Evolutionary conservation across 2,888 invertebrate species (phyloP).

Genomic region (Drosophila anceps): DNA sequence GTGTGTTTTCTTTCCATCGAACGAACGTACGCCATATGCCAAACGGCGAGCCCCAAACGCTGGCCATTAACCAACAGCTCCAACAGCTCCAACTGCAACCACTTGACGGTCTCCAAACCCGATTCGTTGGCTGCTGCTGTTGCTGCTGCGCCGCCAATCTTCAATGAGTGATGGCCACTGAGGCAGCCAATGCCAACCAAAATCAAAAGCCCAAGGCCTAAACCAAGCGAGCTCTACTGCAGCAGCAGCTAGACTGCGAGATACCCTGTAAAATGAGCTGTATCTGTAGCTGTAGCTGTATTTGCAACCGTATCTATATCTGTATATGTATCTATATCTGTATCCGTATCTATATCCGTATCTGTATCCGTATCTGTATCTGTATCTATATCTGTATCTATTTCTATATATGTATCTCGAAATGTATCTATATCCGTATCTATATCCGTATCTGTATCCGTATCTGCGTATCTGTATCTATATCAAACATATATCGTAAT

Average conservation of each 20-base stretch:
- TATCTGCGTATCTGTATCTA: constrained; percentile 5
- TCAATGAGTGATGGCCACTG: constrained; percentile 56
- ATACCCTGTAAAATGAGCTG: constrained; percentile 30
- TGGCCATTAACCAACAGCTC: constrained; percentile 30
- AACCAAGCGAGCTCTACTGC: neutral
- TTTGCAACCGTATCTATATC: constrained; percentile 1
- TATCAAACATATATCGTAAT: neutral
- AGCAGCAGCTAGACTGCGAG: neutral
- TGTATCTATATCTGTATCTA: constrained; percentile 7
- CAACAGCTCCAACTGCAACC: constrained; percentile 52
- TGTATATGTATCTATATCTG: constrained; percentile 5
- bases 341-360: constrained; percentile 8
- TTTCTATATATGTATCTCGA: constrained; percentile 5
- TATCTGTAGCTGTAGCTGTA: neutral
- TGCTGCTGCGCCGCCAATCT: constrained; percentile 74
- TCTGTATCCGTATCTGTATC: constrained; percentile 4
- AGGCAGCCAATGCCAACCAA: constrained; percentile 48
- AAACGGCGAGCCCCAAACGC: constrained; percentile 47
- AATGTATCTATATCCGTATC: constrained; percentile 4
- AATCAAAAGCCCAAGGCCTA: constrained; percentile 25
- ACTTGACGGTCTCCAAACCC: constrained; percentile 25
- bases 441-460: constrained; percentile 1
- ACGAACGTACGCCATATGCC: constrained; percentile 60
- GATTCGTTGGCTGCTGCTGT: constrained; percentile 40
- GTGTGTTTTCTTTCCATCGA: constrained; percentile 75